Conservation (phyloP, 30 jellyfish, hydroid and myxozoan genomes). For the Haliclystus octoradiatus region DNA sequence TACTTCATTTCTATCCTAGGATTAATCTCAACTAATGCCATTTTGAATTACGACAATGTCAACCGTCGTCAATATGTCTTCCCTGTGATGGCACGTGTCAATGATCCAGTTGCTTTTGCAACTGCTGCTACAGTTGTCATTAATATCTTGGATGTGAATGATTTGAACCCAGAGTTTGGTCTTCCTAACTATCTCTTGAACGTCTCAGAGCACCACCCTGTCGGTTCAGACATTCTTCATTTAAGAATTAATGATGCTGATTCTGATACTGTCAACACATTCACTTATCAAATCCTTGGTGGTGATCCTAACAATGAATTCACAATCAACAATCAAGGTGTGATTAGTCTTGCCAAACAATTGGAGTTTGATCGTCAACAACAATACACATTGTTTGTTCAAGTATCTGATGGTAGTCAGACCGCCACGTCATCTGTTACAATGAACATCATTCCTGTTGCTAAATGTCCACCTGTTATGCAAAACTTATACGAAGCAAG, state of each 20-base stretch:
- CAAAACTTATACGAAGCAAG: background rate
- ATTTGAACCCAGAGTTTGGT: slow-evolving; percentile 55
- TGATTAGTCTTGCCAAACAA: slow-evolving; percentile 20
- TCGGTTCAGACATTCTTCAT: slow-evolving; percentile 62
- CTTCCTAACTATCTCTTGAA: slow-evolving; percentile 23
- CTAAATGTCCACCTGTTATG: background rate
- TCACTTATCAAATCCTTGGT: slow-evolving; percentile 39
- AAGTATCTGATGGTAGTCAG: slow-evolving; percentile 56
- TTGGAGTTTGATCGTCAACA: slow-evolving; percentile 36
- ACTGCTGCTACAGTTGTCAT: slow-evolving; percentile 23
- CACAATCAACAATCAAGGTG: slow-evolving; percentile 57
- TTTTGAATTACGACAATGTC: slow-evolving; percentile 25
- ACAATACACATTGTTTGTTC: slow-evolving; percentile 9
- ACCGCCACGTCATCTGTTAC: slow-evolving; percentile 34
- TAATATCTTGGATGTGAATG: slow-evolving; percentile 60
- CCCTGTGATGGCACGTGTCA: slow-evolving; percentile 43
- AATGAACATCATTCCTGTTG: slow-evolving; percentile 27
- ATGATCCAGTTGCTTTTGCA: slow-evolving; percentile 16
- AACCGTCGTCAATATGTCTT: slow-evolving; percentile 21
- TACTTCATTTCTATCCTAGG: too few species aligned
- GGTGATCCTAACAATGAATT: slow-evolving; percentile 53
- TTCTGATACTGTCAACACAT: slow-evolving; percentile 18
- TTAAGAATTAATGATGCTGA: slow-evolving; percentile 60
- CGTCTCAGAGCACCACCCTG: slow-evolving; percentile 45
- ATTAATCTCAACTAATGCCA: slow-evolving; percentile 12